Conservation (phyloP, 2,113 vertebrate genomes). For the Muntiacus muntjak region DNA sequence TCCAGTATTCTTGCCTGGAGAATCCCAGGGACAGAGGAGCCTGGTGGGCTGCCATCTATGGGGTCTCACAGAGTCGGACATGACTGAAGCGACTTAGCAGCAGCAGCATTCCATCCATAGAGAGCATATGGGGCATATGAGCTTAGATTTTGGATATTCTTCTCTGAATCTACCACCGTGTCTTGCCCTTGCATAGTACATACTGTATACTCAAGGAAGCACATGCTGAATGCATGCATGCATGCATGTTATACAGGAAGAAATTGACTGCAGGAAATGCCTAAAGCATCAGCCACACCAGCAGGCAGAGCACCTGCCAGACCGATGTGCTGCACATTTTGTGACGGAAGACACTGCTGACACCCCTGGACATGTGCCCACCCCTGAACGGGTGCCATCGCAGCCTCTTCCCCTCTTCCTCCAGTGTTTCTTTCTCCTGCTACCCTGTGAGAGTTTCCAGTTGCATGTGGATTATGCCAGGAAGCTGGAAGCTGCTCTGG, state of each 20-base stretch:
- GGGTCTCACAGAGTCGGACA: background rate
- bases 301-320: background rate
- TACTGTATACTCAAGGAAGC: background rate
- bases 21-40: background rate
- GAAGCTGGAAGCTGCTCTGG: background rate
- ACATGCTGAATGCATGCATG: background rate
- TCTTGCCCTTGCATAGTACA: background rate
- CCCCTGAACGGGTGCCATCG: background rate
- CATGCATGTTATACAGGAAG: background rate
- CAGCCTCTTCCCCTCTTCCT: background rate
- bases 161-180: background rate
- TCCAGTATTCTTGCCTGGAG: background rate
- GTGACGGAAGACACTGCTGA: too few species aligned
- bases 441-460: background rate
- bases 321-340: accelerated
- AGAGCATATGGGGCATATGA: background rate
- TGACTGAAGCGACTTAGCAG: background rate
- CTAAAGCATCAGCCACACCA: too few species aligned
- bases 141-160: background rate
- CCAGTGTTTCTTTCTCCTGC: background rate
- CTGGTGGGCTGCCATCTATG: background rate
- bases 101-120: background rate
- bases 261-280: background rate
- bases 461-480: background rate
- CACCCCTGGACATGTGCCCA: background rate